These are phyloP conservation scores for Tetrao urogallus DNA, from an alignment of 2,113 vertebrate species.

Conservation along the genomic window DNA sequence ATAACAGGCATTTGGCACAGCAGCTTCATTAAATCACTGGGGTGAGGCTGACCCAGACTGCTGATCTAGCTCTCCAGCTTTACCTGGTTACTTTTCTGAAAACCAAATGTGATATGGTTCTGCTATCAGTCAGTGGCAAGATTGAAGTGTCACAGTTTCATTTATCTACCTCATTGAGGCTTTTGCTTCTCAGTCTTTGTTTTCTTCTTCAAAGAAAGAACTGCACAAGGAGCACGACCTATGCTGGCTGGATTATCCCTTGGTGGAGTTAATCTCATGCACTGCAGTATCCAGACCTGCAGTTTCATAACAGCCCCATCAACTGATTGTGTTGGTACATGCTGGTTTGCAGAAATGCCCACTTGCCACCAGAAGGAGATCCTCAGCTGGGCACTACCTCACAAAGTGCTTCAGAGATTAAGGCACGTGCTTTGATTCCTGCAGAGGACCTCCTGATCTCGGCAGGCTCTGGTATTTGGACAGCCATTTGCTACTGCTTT, in stretches of 20 bases:
- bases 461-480: not conserved
- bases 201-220: not conserved
- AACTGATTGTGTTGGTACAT: not conserved
- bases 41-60: not conserved
- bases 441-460: not conserved
- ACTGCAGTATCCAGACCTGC: not conserved
- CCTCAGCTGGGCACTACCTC: not conserved
- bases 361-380: not conserved
- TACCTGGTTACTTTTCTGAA: not conserved
- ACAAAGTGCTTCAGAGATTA: not conserved
- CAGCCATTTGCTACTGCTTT: not conserved
- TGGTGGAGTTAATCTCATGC: not conserved
- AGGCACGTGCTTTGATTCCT: rapidly evolving
- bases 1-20: not conserved
- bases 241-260: not conserved
- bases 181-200: not conserved
- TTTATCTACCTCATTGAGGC: not conserved
- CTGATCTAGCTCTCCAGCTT: not conserved
- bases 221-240: not conserved
- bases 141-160: not conserved
- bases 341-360: not conserved
- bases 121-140: not conserved
- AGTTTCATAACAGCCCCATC: not conserved
- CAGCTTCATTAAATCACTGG: not conserved
- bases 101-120: not conserved